These are phyloP conservation scores for Heliconius sara DNA, from an alignment of 2,888 invertebrate genomes.

Conservation along the genomic window DNA sequence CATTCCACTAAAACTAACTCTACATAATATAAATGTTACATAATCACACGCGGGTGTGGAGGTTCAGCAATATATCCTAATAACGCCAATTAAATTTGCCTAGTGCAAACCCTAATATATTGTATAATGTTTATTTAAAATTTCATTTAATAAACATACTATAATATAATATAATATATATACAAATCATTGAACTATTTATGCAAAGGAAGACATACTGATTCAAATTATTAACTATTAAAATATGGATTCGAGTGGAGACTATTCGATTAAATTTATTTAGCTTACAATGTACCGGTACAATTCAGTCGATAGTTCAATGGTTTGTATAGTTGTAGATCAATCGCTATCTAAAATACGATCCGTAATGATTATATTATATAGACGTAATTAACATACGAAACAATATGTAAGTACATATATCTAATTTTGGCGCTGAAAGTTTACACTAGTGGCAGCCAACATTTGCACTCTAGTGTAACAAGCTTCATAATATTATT, in stretches of 20 bases:
- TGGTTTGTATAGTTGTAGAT: slow-evolving; percentile 20
- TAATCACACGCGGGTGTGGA: slow-evolving; percentile 14
- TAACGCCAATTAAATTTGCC: background rate
- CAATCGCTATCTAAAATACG: slow-evolving; percentile 3
- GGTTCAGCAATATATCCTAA: background rate
- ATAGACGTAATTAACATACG: background rate
- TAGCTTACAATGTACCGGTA: slow-evolving; percentile 24
- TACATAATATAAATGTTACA: background rate
- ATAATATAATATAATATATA: slow-evolving; percentile 24
- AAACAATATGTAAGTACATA: slow-evolving; percentile 9
- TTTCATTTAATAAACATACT: slow-evolving; percentile 21
- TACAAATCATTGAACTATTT: slow-evolving; percentile 43
- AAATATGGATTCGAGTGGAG: background rate
- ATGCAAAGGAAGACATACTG: slow-evolving; percentile 42
- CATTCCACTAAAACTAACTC: background rate
- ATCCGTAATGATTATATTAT: background rate
- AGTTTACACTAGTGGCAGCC: background rate
- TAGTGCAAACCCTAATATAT: background rate
- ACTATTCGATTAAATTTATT: background rate
- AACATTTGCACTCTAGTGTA: background rate
- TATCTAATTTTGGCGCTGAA: background rate
- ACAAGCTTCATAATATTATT: background rate
- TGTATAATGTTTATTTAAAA: slow-evolving; percentile 1
- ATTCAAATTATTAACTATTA: slow-evolving; percentile 32
- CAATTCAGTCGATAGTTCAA: slow-evolving; percentile 24